Evolutionary conservation across 2,888 invertebrate genomes (phyloP).

Genomic region (Crematogaster levior): DNA sequence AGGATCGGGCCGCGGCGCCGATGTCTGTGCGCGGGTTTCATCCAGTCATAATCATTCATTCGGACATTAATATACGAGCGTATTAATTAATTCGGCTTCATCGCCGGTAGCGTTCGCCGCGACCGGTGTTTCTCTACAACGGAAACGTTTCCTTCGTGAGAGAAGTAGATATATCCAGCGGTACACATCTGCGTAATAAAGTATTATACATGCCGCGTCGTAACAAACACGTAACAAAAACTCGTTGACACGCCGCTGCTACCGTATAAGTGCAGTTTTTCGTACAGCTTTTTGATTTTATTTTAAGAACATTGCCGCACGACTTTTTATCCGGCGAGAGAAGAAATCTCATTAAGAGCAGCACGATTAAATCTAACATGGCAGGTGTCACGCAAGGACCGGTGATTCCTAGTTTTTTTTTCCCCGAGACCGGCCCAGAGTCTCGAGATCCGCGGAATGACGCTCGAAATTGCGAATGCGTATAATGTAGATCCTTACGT

Average conservation of each 20-base stretch:
- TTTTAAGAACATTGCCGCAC: neutral
- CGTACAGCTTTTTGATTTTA: neutral
- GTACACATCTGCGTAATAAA: neutral
- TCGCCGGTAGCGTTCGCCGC: conserved; percentile 64
- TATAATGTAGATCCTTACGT: conserved; percentile 51
- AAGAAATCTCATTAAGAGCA: conserved; percentile 39
- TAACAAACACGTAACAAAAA: neutral
- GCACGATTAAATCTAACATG: conserved; percentile 57
- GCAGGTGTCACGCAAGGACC: conserved; percentile 61
- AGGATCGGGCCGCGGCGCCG: conserved; percentile 73
- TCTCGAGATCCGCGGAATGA: conserved; percentile 29
- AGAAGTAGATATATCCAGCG: neutral
- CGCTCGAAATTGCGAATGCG: conserved; percentile 64
- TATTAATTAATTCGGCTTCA: conserved; percentile 79
- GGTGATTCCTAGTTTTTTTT: conserved; percentile 53
- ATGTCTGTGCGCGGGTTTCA: conserved; percentile 68
- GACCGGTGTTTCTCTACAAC: neutral
- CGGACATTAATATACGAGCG: conserved; percentile 81
- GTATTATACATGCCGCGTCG: neutral
- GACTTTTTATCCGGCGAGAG: conserved; percentile 10
- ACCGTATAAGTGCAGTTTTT: neutral
- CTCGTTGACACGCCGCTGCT: neutral
- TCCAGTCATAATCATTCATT: conserved; percentile 79
- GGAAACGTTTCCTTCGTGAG: conserved; percentile 15
- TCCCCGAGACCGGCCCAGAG: neutral